These are phyloP conservation scores for Dasysyrphus albostriatus DNA, from an alignment of 2,888 invertebrate species.

Conservation along the genomic window DNA sequence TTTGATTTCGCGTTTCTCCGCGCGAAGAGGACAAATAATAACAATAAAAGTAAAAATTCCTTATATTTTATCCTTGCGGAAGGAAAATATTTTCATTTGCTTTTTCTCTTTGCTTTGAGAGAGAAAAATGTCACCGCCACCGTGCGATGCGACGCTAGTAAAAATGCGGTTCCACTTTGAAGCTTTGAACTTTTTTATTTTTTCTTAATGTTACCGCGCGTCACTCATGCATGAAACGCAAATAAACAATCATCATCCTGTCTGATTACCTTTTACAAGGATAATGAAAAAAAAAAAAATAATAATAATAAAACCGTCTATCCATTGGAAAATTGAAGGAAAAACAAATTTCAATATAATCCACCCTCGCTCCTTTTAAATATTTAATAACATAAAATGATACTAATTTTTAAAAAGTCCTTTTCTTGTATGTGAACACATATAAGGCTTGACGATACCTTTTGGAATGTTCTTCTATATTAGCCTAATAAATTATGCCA, in stretches of 20 bases:
- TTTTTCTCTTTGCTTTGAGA: slow-evolving; percentile 20
- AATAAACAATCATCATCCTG: slow-evolving; percentile 70
- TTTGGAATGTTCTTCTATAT: slow-evolving; percentile 43
- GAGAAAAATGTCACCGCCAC: slow-evolving; percentile 34
- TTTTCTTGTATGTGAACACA: slow-evolving; percentile 58
- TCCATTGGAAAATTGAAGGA: slow-evolving; percentile 71
- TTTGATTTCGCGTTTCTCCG: slow-evolving; percentile 69
- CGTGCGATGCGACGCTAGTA: neutral
- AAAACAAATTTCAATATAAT: slow-evolving; percentile 75
- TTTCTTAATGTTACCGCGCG: neutral
- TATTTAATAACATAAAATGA: slow-evolving; percentile 65
- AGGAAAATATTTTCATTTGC: slow-evolving; percentile 59
- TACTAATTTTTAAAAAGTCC: slow-evolving; percentile 33
- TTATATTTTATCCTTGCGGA: slow-evolving; percentile 46
- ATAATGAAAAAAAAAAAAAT: slow-evolving; percentile 52
- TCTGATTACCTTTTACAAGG: slow-evolving; percentile 68
- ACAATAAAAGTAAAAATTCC: slow-evolving; percentile 44
- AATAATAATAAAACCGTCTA: slow-evolving; percentile 24
- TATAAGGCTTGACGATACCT: slow-evolving; percentile 49
- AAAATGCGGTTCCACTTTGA: slow-evolving; percentile 59
- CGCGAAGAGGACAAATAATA: slow-evolving; percentile 23
- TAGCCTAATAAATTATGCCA: slow-evolving; percentile 64
- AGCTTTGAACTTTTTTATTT: slow-evolving; percentile 39
- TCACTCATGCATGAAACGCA: slow-evolving; percentile 63
- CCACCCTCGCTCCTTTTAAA: slow-evolving; percentile 51